These are phyloP conservation scores for Zaprionus lachaisei DNA, from an alignment of 1,140 invertebrate species.

Conservation along the genomic window DNA sequence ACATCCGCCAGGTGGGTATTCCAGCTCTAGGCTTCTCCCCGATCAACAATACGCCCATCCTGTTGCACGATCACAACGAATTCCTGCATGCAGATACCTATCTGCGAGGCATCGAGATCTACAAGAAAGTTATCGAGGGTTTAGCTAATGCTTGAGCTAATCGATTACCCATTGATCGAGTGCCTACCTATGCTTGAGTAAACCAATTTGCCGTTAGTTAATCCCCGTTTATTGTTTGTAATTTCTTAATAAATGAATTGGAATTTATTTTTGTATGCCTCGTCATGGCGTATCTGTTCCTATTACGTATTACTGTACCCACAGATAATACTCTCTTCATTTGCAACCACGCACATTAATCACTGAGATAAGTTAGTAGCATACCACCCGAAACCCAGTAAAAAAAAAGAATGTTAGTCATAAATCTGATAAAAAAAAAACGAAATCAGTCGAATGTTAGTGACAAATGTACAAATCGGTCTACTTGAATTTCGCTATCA, in stretches of 20 bases:
- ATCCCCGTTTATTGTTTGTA: background rate
- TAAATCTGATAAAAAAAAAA: slow-evolving; percentile 63
- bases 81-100: slow-evolving; percentile 88
- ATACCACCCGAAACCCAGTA: slow-evolving; percentile 12
- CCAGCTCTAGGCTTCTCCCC: slow-evolving; percentile 91
- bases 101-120: slow-evolving; percentile 89
- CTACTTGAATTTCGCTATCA: background rate
- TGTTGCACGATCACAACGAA: slow-evolving; percentile 92
- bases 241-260: slow-evolving; percentile 7
- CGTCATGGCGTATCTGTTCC: background rate
- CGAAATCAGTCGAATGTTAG: slow-evolving; percentile 85
- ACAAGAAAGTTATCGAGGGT: slow-evolving; percentile 86
- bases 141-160: slow-evolving; percentile 84
- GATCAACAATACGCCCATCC: slow-evolving; percentile 88
- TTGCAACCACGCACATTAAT: slow-evolving; percentile 84
- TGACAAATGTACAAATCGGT: slow-evolving; percentile 18
- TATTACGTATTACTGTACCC: background rate
- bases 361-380: slow-evolving; percentile 87
- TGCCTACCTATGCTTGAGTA: background rate
- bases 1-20: slow-evolving; percentile 85
- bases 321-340: slow-evolving; percentile 28
- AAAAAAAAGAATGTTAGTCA: slow-evolving; percentile 88
- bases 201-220: background rate
- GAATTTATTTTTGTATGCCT: background rate
- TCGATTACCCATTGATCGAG: background rate